Evolutionary conservation across 2,888 invertebrate genomes (phyloP), one percentile per base, ranked within the genome.

Genomic region (Drosophila affinis): DNA sequence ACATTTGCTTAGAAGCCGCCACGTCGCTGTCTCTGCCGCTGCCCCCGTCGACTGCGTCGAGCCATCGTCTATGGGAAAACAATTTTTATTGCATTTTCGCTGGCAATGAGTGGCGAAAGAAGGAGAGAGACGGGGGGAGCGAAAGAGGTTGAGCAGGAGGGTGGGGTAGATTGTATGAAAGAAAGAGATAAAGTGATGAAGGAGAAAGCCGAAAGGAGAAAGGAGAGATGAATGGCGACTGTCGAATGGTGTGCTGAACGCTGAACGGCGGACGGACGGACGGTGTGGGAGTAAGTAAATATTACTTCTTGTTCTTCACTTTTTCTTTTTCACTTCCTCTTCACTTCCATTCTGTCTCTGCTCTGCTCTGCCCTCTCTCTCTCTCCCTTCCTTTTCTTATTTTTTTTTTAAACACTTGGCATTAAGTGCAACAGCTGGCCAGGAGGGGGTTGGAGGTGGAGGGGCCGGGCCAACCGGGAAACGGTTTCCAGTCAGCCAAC

Each of bases 11-110:
- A 83, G 86, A 80, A 81, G 61, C 69, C 71, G 57, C 54, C n/a
- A 14, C 72, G 53, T 61, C 56, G 60, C 48, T 59, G 52, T 49
- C 57, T 51, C 3, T 53, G 48, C 27, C 48, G 46, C 7, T 62
- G 27, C 18, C 55, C 56, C 27, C 72, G 18, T 55, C 55, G 67
- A 39, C 55, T 24, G 51, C 55, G 78, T 73, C 77, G 53, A 53
- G 67, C 45, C 56, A 24, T 45, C 58, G 78, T 73, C 79, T 81
- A 87, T 87, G 83, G 78, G 72, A 84, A 84, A 88, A 87, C 85
- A 87, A 88, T 85, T 88, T 88, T 85, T 88, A 85, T 85, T 88
- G 89, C 89, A 88, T 85, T 85, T 57, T 81, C 75, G 67, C 82
- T 81, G 79, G 87, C 84, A 87, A 83, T 88, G 79, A 88, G 88